Conservation (phyloP, 2,888 invertebrate genomes). For the Agrotis puta region DNA sequence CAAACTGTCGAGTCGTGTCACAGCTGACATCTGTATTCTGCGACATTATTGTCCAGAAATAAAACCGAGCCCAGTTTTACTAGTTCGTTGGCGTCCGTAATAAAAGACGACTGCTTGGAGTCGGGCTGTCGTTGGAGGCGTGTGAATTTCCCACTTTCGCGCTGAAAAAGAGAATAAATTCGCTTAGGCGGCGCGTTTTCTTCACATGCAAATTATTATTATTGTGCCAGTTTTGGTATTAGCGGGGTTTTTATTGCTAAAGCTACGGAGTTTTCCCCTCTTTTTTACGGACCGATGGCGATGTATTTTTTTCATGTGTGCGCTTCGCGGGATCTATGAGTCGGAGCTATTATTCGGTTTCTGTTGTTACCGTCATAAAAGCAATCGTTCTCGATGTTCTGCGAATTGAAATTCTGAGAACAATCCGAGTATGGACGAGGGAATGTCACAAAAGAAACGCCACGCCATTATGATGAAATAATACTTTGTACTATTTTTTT, state of each 20-base stretch:
- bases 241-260: conserved; percentile 77
- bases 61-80: conserved; percentile 63
- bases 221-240: conserved; percentile 81
- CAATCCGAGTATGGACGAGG: conserved; percentile 31
- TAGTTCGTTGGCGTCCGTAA: conserved; percentile 69
- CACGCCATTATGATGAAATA: conserved; percentile 34
- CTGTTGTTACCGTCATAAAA: conserved; percentile 63
- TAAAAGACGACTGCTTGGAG: conserved; percentile 69
- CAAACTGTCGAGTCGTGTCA: conserved; percentile 32
- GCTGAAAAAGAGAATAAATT: conserved; percentile 74
- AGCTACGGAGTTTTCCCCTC: conserved; percentile 64
- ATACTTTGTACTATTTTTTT: conserved; percentile 35
- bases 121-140: conserved; percentile 68
- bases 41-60: conserved; percentile 59
- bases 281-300: conserved; percentile 67
- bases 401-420: conserved; percentile 60
- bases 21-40: conserved; percentile 49
- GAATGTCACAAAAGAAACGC: conserved; percentile 48
- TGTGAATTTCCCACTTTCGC: conserved; percentile 72
- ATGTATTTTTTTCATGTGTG: conserved; percentile 64
- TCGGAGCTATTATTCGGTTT: conserved; percentile 66
- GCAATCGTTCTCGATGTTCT: conserved; percentile 50
- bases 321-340: conserved; percentile 56
- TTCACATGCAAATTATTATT: conserved; percentile 85
- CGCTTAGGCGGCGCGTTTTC: conserved; percentile 75